phyloP scores from a whole-genome alignment of 64 coral and sea anemone genomes.

The Montipora foliosa region DNA sequence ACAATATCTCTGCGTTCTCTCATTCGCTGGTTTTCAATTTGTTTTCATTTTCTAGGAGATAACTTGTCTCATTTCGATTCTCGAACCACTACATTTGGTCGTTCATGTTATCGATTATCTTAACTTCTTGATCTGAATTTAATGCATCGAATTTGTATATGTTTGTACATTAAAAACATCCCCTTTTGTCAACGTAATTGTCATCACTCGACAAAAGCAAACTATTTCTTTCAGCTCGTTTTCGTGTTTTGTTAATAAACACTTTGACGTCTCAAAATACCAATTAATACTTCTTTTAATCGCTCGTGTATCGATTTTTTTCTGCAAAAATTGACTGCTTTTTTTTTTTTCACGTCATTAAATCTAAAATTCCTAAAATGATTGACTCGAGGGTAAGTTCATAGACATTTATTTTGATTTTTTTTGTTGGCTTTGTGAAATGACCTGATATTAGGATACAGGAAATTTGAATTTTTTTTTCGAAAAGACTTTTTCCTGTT shows the following conservation, averaged over 20 bases:
- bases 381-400: background rate
- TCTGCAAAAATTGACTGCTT: background rate
- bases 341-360: background rate
- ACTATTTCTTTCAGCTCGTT: background rate
- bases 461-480: too few relatives aligned
- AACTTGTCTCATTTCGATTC: background rate
- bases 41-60: background rate
- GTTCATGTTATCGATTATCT: background rate
- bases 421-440: background rate
- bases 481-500: background rate
- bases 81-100: background rate
- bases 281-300: background rate
- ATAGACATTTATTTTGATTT: too few relatives aligned
- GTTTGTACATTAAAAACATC: background rate
- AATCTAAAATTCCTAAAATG: background rate
- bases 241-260: background rate
- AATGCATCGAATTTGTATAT: background rate
- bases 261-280: background rate
- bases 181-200: background rate
- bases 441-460: background rate
- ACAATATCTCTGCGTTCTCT: background rate
- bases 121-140: background rate
- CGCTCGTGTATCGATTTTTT: background rate
- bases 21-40: background rate
- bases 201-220: background rate